These are phyloP conservation scores for Arenicola marina DNA, from an alignment of 2,888 invertebrate species.

Conservation along the genomic window DNA sequence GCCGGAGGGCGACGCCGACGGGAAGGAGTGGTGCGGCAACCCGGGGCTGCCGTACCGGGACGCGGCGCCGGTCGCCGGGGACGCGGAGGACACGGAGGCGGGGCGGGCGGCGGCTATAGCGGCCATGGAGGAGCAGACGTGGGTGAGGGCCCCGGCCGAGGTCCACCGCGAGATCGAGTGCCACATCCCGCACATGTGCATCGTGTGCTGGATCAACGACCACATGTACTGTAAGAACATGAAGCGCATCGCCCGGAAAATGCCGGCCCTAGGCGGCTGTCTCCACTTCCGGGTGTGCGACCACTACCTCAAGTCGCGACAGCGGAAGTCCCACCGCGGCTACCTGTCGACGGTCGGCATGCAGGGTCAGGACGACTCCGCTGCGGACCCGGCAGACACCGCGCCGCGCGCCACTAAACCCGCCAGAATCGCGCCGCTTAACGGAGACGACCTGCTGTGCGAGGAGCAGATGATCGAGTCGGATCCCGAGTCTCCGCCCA, in stretches of 20 bases:
- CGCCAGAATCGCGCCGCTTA: background rate
- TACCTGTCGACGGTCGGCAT: background rate
- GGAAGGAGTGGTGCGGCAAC: too few species aligned
- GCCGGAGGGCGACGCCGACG: too few species aligned
- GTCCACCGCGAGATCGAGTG: too few species aligned
- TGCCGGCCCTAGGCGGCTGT: slow-evolving; percentile 22
- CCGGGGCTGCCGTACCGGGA: too few species aligned
- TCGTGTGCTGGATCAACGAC: slow-evolving; percentile 30
- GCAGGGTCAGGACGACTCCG: background rate
- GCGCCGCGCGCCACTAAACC: background rate
- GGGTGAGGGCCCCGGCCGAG: too few species aligned
- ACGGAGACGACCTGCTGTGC: slow-evolving; percentile 18
- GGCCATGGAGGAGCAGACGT: too few species aligned
- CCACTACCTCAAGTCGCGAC: slow-evolving; percentile 13
- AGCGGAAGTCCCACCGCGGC: background rate
- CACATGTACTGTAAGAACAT: slow-evolving; percentile 33
- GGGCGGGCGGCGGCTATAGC: too few species aligned
- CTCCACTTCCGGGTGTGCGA: slow-evolving; percentile 26
- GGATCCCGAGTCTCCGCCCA: slow-evolving; percentile 19
- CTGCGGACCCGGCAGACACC: background rate
- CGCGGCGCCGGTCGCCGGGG: too few species aligned
- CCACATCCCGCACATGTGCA: slow-evolving; percentile 29
- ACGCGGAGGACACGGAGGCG: too few species aligned
- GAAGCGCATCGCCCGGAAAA: slow-evolving; percentile 21
- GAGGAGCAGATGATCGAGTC: slow-evolving; percentile 23